Base-by-base conservation (phyloP, 2,113 vertebrate genomes). In the Phyllostomus hastatus region DNA sequence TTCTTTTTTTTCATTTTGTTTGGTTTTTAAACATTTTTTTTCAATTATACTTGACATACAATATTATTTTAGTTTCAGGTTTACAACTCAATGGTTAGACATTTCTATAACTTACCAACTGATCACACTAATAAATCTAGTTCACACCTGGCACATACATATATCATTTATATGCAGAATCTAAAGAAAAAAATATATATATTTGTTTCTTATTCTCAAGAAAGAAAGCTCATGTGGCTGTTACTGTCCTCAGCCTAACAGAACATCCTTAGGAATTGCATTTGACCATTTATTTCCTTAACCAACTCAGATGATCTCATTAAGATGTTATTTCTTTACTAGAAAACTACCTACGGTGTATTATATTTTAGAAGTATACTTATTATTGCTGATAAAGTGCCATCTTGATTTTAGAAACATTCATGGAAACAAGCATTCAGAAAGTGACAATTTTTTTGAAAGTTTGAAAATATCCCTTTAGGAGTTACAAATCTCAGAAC, bases 351-450 rank as follows among this genome's bases (percentile, higher is more conserved):
- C 73, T 91, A 43, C 43, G 80, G 64, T 90, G 83, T 83, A 64
- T 92, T 94, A 90, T 95, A 94, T 96, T 97, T 97, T 96, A 87
- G 70, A 96, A 81, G n/a, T 96, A 91, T 17, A 95, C 75, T 96
- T 95, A 94, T 87, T 92, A 93, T 91, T 95, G 69, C 57, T 95
- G 28, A 91, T 94, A 64, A 95, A 96, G 90, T 95, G 88, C 43
- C 75, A 96, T 94, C 96, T 96, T 91, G 84, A 70, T 90, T 96
- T 96, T 94, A 69, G 88, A 95, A 96, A 94, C 15, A 19, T 67
- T 97, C 81, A 93, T 15, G 75, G 33, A 69, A 96, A 86, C 69
- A 90, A 94, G 69, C 17, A 95, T 94, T 95, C 75, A 94, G 75
- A 96, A 90, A 54, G 64, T 87, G 70, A 92, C 96, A 96, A 87